Evolutionary conservation across 37 sponge, comb jelly and placozoan species (phyloP), one percentile per base, ranked within the genome.

Genomic region (Halichondria panicea): DNA sequence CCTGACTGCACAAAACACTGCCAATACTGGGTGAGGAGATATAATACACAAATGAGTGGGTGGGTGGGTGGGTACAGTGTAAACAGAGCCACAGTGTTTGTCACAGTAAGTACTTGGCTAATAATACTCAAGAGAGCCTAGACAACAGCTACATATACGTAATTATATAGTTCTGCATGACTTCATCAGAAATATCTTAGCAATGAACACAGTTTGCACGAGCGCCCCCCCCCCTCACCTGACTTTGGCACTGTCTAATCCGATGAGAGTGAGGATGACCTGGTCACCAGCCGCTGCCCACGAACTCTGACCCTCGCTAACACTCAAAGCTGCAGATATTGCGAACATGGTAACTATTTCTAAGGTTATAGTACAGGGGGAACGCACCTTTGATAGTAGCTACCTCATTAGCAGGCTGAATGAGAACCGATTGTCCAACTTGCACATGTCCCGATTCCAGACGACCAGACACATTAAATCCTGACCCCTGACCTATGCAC

Each of bases 261-360:
- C 92, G 24, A 44, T 66, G 5, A 94, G 39, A 38, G 85, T 75
- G 12, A 94, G 6, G 28, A 80, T 37, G 5, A 87, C 89, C 22
- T 91, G 93, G 12, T 94, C 95, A 22, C 95, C 95, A 71, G 92
- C 95, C 7, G 61, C 88, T 50, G 82, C 92, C 89, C 92, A 94
- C 24, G 72, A 32, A 0, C n/a, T 39, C 12, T 57, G 7, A 1
- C 80, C 84, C 3, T 94, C 92, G 57, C 43, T 54, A 7, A 83
- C 52, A 1, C 25, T 25, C 4, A 91, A 38, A 57, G 81, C 95
- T 94, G 43, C 34, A 65, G 2, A 64, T 0, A 67, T 15, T 30
- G 32, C 66, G 31, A 43, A 59, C 34, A n/a, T 13, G 7, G 32
- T 48, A 18, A 48, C 55, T 5, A 19, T 15, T 21, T 13, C 22